Evolutionary conservation across 2,888 invertebrate species (phyloP).

Genomic region (Aspidiotus destructor): DNA sequence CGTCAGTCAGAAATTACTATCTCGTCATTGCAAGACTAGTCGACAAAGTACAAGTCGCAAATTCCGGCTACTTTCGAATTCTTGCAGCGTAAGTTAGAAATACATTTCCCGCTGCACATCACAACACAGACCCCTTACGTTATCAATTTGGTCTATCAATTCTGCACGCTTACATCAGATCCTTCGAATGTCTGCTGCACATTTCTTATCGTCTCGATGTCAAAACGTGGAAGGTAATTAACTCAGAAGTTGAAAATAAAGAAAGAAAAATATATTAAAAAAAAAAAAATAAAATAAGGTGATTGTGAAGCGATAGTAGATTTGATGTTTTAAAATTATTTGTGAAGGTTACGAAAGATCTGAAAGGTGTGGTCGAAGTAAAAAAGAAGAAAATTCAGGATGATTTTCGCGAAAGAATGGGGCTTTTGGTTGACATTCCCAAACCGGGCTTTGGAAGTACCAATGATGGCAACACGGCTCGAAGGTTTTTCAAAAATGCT

Average conservation of each 20-base stretch:
- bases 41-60: too few relatives aligned
- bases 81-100: too few relatives aligned
- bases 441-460: background rate
- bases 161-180: background rate
- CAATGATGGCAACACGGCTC: constrained; percentile 3
- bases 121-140: too few relatives aligned
- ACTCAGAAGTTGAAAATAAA: too few relatives aligned
- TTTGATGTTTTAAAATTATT: too few relatives aligned
- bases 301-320: too few relatives aligned
- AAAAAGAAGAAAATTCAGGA: background rate
- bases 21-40: too few relatives aligned
- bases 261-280: too few relatives aligned
- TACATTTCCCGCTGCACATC: too few relatives aligned
- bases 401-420: background rate
- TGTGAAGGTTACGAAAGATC: background rate
- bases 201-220: background rate
- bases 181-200: constrained; percentile 1
- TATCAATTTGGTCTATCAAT: background rate
- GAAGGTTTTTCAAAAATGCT: background rate
- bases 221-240: background rate
- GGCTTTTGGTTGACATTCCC: background rate
- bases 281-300: too few relatives aligned
- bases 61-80: too few relatives aligned
- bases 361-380: background rate
- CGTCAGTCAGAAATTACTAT: too few relatives aligned